Evolutionary conservation across 2,888 invertebrate genomes (phyloP), one percentile per base, ranked within the genome.

Genomic region (Andrena hattorfiana): DNA sequence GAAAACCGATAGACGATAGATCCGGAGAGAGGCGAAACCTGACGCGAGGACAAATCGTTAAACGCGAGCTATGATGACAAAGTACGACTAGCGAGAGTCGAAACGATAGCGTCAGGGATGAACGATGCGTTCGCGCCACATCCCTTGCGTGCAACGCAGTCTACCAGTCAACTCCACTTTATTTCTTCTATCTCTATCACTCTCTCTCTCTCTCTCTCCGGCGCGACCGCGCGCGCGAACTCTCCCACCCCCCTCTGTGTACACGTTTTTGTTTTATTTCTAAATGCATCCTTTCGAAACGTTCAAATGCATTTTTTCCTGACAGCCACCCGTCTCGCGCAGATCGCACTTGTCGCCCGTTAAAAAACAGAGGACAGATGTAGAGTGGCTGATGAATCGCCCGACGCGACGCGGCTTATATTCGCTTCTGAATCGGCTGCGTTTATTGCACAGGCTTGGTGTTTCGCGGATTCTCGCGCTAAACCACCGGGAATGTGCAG

Each of bases 51-150:
- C 71, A 83, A 80, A 85, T 88, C 86, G 85, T 85, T 85, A 86
- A 89, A 87, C 88, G 83, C 85, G 82, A 70, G 63, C 66, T 71
- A 62, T 78, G 84, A 87, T 88, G 89, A 89, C 87, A 88, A 89
- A 90, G 89, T 89, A 85, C 84, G 87, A 85, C 82, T 85, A 84
- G 84, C 76, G 77, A 85, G 87, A 85, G 81, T 59, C 85, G 87
- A 26, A 83, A 81, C 81, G 83, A 83, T 84, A 71, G 78, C 79
- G 77, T 78, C 48, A 72, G 54, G 81, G 62, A 85, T 88, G 88
- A 87, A 87, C 83, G 84, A 81, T 79, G 75, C 81, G 79, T 76
- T 10, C 23, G 4, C 72, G 77, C 63, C 72, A 49, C 42, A 42
- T 63, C 77, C 66, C 85, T 32, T 77, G 80, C 82, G 80, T 74